Percentiles rank a stretch among this genome's conserved stretches.
Evolutionary conservation across 2,113 vertebrate species (phyloP).

Genomic region (Myodes glareolus): DNA sequence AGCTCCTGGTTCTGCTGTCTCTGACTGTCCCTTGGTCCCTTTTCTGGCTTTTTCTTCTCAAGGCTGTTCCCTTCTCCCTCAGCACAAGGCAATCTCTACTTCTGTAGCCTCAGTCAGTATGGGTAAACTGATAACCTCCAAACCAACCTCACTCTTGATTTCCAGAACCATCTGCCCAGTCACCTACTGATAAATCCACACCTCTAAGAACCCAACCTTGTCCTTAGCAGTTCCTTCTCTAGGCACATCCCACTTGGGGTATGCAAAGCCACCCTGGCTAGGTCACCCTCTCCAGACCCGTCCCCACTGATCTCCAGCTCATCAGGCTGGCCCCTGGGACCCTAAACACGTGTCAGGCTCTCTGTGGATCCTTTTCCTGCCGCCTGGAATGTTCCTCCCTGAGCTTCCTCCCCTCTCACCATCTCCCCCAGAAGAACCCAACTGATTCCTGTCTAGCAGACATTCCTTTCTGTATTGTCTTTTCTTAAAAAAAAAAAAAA

Average conservation of each 20-base stretch:
- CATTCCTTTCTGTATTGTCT: slow-evolving; percentile 77
- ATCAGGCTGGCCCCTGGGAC: neutral
- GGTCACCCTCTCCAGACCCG: neutral
- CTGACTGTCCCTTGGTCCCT: neutral
- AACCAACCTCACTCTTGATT: neutral
- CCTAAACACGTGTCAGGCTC: neutral
- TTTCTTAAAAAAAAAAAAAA: too few relatives aligned
- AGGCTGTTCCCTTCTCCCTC: neutral
- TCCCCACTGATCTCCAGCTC: neutral
- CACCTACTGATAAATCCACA: neutral
- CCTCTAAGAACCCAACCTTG: neutral
- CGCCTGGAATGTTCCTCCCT: slow-evolving; percentile 51
- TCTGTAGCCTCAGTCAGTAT: neutral
- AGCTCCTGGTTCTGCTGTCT: neutral
- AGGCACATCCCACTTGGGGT: neutral
- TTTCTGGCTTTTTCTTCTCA: neutral
- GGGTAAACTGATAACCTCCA: neutral
- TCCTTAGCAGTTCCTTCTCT: neutral
- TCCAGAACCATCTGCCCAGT: neutral
- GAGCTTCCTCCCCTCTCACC: neutral
- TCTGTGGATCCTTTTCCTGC: neutral
- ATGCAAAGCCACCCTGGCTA: neutral
- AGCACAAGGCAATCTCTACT: neutral
- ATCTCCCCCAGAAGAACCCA: slow-evolving; percentile 52
- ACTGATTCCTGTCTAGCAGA: slow-evolving; percentile 69